A percentile compares a stretch with the other conserved stretches of the same genome.
Conservation (phyloP, 2,797 vertebrate genomes). For the Phataginus tetradactyla region DNA sequence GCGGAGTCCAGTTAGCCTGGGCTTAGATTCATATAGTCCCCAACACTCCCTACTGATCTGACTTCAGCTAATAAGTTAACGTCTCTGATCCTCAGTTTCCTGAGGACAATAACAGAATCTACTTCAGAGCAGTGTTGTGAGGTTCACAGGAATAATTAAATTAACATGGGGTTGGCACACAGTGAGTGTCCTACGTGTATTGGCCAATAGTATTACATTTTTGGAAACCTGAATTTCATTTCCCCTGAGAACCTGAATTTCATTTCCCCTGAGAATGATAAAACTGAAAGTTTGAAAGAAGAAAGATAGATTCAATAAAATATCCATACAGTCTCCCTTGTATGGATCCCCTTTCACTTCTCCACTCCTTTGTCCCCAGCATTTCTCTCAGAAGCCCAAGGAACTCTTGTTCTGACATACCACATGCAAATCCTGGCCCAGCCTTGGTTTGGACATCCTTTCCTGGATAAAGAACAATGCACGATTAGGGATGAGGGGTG, state of each 20-base stretch:
- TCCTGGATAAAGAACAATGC: constrained; percentile 34
- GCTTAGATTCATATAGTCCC: not conserved
- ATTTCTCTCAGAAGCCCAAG: constrained; percentile 29
- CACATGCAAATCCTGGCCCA: constrained; percentile 27
- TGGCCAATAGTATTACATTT: not conserved
- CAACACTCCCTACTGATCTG: not conserved
- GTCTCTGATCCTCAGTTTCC: not conserved
- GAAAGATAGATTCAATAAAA: not conserved
- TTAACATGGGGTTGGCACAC: not conserved
- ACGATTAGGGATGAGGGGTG: constrained; percentile 7
- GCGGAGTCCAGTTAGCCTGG: not conserved
- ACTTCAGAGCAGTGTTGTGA: not conserved
- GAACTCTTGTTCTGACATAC: constrained; percentile 11
- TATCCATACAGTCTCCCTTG: not conserved
- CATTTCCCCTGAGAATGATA: not conserved
- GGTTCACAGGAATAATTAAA: not conserved
- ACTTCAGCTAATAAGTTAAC: not conserved
- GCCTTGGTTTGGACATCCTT: constrained; percentile 22
- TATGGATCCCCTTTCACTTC: not conserved
- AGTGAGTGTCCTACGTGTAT: not conserved
- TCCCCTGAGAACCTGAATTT: not conserved
- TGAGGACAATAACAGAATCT: not conserved
- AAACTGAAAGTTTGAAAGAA: constrained; percentile 31
- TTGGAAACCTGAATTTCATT: not conserved
- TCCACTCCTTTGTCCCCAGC: not conserved